Evolutionary conservation across 2,797 vertebrate genomes (phyloP).

Genomic region (Leuciscus waleckii): DNA sequence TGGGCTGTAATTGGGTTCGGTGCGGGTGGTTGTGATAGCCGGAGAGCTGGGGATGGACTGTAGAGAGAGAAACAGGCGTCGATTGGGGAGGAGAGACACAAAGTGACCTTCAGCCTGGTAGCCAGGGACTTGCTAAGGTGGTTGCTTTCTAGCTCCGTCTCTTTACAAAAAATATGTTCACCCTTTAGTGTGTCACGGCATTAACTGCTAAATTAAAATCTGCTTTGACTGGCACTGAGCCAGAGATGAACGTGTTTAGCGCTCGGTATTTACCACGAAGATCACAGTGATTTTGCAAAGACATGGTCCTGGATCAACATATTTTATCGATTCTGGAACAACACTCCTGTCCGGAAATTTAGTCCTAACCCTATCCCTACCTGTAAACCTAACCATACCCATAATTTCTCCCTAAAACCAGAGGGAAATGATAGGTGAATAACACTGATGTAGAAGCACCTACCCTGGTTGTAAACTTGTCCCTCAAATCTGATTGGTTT

Average conservation of each 20-base stretch:
- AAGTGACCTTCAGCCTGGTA: conserved; percentile 54
- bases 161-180: neutral
- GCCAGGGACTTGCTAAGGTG: neutral
- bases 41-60: conserved; percentile 3
- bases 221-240: neutral
- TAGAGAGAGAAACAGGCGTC: neutral
- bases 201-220: neutral
- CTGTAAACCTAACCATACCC: no score
- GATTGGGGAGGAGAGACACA: conserved; percentile 48
- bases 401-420: no score
- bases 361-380: no score
- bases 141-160: neutral
- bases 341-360: no score
- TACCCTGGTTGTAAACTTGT: no score
- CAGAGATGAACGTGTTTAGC: neutral
- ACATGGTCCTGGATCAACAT: no score
- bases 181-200: neutral
- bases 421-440: no score
- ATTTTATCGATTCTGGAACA: no score
- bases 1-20: conserved; percentile 74
- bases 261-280: no score
- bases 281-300: no score
- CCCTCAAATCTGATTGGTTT: no score
- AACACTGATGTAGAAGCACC: no score
- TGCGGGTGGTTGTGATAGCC: conserved; percentile 51